A percentile compares a stretch with the other conserved stretches of the same genome.
Conservation (phyloP, 2,797 vertebrate genomes). For the Hapalemur alaotrensis region DNA sequence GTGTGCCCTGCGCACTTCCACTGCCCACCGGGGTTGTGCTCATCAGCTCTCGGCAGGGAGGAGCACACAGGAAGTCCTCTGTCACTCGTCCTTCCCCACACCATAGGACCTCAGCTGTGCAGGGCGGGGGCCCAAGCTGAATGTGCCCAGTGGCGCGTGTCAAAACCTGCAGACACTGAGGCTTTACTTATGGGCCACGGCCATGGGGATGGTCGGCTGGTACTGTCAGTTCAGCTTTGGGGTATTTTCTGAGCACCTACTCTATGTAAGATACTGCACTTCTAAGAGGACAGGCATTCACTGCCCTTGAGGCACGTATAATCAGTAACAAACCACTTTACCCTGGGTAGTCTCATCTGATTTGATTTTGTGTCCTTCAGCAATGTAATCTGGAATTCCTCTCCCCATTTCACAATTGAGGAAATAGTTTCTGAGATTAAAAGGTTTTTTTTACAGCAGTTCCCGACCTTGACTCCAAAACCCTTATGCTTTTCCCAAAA, state of each 20-base stretch:
- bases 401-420: not conserved
- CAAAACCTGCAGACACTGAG: not conserved
- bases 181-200: not conserved
- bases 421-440: not conserved
- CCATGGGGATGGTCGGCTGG: too few relatives aligned
- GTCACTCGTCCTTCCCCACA: not conserved
- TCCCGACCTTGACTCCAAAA: not conserved
- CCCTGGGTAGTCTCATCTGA: not conserved
- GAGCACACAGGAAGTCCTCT: not conserved
- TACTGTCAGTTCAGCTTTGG: not conserved
- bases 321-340: not conserved
- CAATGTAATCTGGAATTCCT: not conserved
- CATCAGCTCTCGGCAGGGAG: not conserved
- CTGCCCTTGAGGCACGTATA: not conserved
- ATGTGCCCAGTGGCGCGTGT: too few relatives aligned
- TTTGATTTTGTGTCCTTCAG: not conserved
- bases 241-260: not conserved
- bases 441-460: not conserved
- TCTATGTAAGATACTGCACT: not conserved
- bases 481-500: not conserved
- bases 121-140: not conserved
- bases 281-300: not conserved
- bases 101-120: not conserved
- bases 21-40: too few relatives aligned
- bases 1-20: not conserved